Evolutionary conservation across 2,888 invertebrate species (phyloP), one percentile per base, ranked within the genome.

Genomic region (Tenthredo scrophulariae): DNA sequence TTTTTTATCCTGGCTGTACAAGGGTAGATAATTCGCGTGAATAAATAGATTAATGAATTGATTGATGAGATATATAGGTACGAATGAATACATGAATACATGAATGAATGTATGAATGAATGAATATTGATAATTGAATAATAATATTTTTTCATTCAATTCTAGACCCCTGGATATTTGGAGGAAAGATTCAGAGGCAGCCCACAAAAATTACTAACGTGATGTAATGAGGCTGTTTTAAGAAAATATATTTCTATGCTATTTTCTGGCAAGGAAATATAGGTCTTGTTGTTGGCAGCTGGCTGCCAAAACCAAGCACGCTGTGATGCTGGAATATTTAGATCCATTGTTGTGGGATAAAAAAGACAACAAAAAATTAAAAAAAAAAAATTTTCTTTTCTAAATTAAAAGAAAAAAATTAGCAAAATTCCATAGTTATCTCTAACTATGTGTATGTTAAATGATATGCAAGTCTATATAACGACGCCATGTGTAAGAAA

Each of bases 131-230:
- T 22, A 29, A 72, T 72, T 54, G 15, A 72, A 22, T 70, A 72
- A 85, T 9, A 6, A 4, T 10, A 37, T n/a, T 50, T 33, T 83
- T 85, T 77, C 70, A 87, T 89, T 88, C 88, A 88, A 94, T 94
- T 94, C 92, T 94, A 95, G 95, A 94, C 95, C 89, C 95, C 95
- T 87, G 95, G 95, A 87, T 94, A 94, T 89, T 93, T 95, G 90
- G 95, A 95, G 90, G 95, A 95, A 88, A 94, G 94, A 89, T 95
- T 95, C 93, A 93, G 93, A 88, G 91, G 92, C 88, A 93, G 92
- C 91, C 91, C 90, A 87, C 92, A 91, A 86, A 90, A 90, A 80
- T 91, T 91, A 88, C 91, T 90, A 88, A 92, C 92, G 89, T 93
- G 93, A 93, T 92, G 86, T 89, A 86, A 90, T 89, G 87, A 87